A percentile compares a stretch with the other conserved stretches of the same genome.
Conservation (phyloP, 2,888 invertebrate genomes). For the Altica lythri region DNA sequence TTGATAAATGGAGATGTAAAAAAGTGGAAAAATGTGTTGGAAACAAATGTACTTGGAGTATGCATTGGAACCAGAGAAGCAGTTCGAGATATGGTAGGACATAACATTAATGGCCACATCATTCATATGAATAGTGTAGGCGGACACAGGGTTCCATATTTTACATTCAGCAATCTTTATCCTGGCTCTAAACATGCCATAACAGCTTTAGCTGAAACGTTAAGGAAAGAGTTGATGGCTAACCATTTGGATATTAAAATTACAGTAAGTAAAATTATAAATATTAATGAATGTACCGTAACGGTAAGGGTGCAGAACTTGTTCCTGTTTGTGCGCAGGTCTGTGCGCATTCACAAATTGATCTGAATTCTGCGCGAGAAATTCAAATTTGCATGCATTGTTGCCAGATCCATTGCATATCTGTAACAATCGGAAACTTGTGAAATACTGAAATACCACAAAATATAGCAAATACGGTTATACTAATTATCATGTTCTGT, state of each 20-base stretch:
- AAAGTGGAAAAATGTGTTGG: conserved; percentile 34
- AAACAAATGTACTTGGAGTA: conserved; percentile 31
- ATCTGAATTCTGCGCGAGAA: no score
- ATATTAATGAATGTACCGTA: no score
- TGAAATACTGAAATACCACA: no score
- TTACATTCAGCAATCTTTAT: conserved; percentile 36
- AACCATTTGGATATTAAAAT: conserved; percentile 31
- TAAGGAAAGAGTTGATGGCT: conserved; percentile 25
- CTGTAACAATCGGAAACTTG: no score
- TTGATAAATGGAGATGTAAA: conserved; percentile 41
- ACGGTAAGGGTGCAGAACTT: no score
- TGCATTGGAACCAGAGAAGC: conserved; percentile 42
- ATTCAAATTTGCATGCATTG: no score
- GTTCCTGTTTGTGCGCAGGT: no score
- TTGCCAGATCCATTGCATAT: no score
- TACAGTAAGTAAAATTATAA: conserved; percentile 23
- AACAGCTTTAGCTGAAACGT: conserved; percentile 31
- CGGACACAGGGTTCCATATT: conserved; percentile 40
- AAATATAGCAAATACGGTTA: no score
- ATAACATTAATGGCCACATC: conserved; percentile 43
- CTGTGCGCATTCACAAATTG: no score
- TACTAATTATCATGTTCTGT: no score
- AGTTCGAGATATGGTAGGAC: conserved; percentile 40
- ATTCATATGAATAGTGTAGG: conserved; percentile 44
- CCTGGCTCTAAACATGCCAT: conserved; percentile 34